These are phyloP conservation scores for Lissonota sp. DNA, from an alignment of 2,888 invertebrate species.

Conservation along the genomic window DNA sequence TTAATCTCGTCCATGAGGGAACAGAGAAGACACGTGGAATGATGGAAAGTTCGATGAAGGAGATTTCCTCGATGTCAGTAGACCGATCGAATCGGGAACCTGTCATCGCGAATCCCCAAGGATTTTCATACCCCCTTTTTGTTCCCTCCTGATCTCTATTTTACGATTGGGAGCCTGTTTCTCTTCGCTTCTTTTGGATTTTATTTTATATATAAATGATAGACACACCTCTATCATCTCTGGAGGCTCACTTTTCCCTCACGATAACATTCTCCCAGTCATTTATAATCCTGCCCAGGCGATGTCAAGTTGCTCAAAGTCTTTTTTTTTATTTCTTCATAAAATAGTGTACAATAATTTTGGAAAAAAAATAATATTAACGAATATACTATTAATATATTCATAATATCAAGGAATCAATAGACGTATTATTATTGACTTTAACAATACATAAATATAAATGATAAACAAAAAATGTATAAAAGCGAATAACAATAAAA, in stretches of 20 bases:
- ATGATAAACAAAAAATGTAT: too few relatives aligned
- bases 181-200: slow-evolving; percentile 20
- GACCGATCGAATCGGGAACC: slow-evolving; percentile 69
- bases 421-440: too few relatives aligned
- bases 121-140: slow-evolving; percentile 62
- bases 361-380: too few relatives aligned
- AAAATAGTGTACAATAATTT: too few relatives aligned
- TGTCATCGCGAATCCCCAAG: slow-evolving; percentile 80
- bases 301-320: slow-evolving; percentile 37
- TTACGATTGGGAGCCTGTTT: slow-evolving; percentile 75
- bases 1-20: slow-evolving; percentile 76
- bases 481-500: too few relatives aligned
- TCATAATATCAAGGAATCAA: too few relatives aligned
- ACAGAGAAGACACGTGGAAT: slow-evolving; percentile 52
- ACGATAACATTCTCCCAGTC: slow-evolving; percentile 79
- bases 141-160: slow-evolving; percentile 78
- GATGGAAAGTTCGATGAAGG: slow-evolving; percentile 52
- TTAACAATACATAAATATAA: too few relatives aligned
- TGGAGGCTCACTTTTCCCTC: slow-evolving; percentile 54
- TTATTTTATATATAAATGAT: slow-evolving; percentile 24
- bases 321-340: neutral
- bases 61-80: slow-evolving; percentile 60
- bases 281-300: slow-evolving; percentile 78
- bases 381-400: too few relatives aligned
- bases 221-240: slow-evolving; percentile 60